Percentiles rank a stretch among this genome's conserved stretches.
phyloP scores from a whole-genome alignment of 2,888 invertebrate species.

The Phengaris alcon region DNA sequence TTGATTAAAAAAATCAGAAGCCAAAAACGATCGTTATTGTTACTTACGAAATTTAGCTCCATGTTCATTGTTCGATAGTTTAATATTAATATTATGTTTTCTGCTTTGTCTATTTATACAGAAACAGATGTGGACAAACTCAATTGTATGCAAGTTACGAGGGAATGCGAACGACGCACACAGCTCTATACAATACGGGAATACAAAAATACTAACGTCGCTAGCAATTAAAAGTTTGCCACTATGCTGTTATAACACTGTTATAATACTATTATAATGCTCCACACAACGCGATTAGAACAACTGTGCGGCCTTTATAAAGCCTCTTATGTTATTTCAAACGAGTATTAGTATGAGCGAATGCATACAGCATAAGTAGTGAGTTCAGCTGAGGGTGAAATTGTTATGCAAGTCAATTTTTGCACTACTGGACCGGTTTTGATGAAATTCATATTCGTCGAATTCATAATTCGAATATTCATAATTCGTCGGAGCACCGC shows the following conservation, averaged over 20 bases:
- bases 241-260: background rate
- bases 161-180: background rate
- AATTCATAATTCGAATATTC: too few species aligned
- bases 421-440: background rate
- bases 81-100: too few species aligned
- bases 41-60: too few species aligned
- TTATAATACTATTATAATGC: background rate
- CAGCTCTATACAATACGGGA: background rate
- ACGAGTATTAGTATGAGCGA: background rate
- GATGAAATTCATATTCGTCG: too few species aligned
- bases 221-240: slow-evolving; percentile 3
- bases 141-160: background rate
- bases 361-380: background rate
- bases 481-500: too few species aligned
- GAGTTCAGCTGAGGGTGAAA: background rate
- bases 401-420: slow-evolving; percentile 3
- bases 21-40: too few species aligned
- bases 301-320: background rate
- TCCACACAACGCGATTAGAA: background rate
- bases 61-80: too few species aligned
- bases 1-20: too few species aligned
- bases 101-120: background rate
- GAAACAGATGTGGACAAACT: background rate
- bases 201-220: background rate
- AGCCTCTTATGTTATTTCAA: background rate